phyloP scores from a whole-genome alignment of 2,888 invertebrate species.

The Labia minor region DNA sequence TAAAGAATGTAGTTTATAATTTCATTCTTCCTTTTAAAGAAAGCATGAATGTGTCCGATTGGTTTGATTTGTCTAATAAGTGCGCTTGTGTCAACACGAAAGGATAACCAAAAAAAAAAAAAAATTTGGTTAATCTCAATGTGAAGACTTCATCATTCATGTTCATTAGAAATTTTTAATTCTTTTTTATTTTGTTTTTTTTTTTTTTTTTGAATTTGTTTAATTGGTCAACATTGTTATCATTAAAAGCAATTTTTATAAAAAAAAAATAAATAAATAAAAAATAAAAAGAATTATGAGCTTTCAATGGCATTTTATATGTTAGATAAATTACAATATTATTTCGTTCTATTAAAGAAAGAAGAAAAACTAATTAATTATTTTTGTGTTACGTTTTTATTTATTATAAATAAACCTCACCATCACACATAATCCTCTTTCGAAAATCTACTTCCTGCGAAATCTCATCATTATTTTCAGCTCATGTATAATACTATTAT shows the following conservation, averaged over 20 bases:
- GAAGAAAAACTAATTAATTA: not conserved
- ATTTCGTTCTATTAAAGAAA: constrained; percentile 3
- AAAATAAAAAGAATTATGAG: constrained; percentile 17
- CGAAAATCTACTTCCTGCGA: too few relatives aligned
- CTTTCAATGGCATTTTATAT: constrained; percentile 26
- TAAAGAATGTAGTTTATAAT: not conserved
- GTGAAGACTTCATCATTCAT: not conserved
- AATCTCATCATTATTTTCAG: too few relatives aligned
- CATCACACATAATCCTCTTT: too few relatives aligned
- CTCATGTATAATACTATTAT: too few relatives aligned
- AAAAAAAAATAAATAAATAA: constrained; percentile 13
- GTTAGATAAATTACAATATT: constrained; percentile 22
- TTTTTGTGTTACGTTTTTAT: too few relatives aligned
- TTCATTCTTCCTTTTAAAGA: not conserved
- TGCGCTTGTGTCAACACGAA: not conserved
- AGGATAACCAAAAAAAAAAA: not conserved
- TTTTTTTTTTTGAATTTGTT: not conserved
- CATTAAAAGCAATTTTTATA: not conserved
- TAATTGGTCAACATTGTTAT: not conserved
- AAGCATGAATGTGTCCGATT: not conserved
- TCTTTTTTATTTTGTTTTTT: too few relatives aligned
- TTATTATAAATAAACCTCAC: too few relatives aligned
- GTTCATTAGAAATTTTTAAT: not conserved
- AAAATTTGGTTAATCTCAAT: not conserved
- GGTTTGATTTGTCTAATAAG: not conserved